A percentile compares a stretch with the other conserved stretches of the same genome.
phyloP scores from a whole-genome alignment of 2,797 vertebrate genomes.

The Macroramphosus scolopax region DNA sequence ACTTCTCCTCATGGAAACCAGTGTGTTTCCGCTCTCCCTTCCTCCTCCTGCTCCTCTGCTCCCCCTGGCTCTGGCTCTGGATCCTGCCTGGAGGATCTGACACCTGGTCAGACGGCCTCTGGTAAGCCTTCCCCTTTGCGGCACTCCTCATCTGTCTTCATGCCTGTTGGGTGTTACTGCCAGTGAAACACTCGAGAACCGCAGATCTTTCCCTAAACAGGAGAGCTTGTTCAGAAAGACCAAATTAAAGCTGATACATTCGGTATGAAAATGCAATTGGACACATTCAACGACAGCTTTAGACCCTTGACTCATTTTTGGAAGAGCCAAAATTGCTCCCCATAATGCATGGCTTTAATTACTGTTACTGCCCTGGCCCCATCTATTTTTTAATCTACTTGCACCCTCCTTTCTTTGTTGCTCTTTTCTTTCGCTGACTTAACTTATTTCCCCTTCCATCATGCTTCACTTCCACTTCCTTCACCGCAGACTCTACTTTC shows the following conservation, averaged over 20 bases:
- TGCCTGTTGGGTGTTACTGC: slow-evolving; percentile 7
- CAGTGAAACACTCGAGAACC: slow-evolving; percentile 1
- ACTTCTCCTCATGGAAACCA: slow-evolving; percentile 79
- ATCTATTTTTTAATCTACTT: slow-evolving; percentile 47
- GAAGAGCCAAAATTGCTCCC: slow-evolving; percentile 41
- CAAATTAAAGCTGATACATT: slow-evolving; percentile 2
- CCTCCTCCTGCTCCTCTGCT: slow-evolving; percentile 80
- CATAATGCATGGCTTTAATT: slow-evolving; percentile 49
- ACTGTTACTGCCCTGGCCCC: slow-evolving; percentile 36
- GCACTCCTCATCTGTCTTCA: slow-evolving; percentile 7
- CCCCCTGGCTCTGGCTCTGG: slow-evolving; percentile 81
- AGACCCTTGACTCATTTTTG: slow-evolving; percentile 45
- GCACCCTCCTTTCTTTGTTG: slow-evolving; percentile 44
- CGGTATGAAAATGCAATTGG: slow-evolving; percentile 1
- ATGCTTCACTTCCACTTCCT: slow-evolving; percentile 57
- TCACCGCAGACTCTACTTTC: slow-evolving; percentile 89
- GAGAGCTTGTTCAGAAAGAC: slow-evolving; percentile 3
- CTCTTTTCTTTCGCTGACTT: slow-evolving; percentile 79
- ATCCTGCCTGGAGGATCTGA: slow-evolving; percentile 82
- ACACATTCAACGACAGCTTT: slow-evolving; percentile 20
- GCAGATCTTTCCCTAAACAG: slow-evolving; percentile 9
- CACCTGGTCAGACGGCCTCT: slow-evolving; percentile 80
- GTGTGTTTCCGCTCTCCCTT: slow-evolving; percentile 84
- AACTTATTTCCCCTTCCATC: slow-evolving; percentile 64
- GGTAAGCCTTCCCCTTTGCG: slow-evolving; percentile 79